Evolutionary conservation across 2,888 invertebrate species (phyloP).

Genomic region (Colostygia pectinataria): DNA sequence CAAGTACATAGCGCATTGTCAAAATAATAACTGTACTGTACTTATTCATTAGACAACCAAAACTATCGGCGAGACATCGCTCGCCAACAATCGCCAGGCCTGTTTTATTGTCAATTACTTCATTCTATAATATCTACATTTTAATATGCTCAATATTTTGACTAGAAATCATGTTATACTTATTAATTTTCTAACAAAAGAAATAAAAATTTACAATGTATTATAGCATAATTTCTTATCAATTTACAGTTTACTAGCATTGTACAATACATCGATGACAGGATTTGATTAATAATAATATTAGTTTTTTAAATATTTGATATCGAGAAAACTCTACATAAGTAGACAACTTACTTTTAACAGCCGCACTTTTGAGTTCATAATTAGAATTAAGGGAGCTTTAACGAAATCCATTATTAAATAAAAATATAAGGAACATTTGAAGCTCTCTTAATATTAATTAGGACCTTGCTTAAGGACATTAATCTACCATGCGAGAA

Average conservation of each 20-base stretch:
- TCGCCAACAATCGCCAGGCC: conserved; percentile 61
- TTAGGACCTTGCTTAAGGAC: neutral
- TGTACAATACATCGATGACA: conserved; percentile 79
- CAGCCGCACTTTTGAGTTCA: conserved; percentile 3
- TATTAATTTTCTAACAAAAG: conserved; percentile 78
- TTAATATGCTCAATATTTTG: conserved; percentile 82
- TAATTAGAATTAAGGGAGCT: conserved; percentile 47
- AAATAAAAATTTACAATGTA: conserved; percentile 72
- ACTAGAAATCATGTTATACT: conserved; percentile 83
- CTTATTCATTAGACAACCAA: conserved; percentile 64
- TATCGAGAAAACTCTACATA: conserved; percentile 54
- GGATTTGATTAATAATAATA: conserved; percentile 50
- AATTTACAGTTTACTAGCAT: conserved; percentile 76
- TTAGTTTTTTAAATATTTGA: conserved; percentile 43
- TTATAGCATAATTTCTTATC: conserved; percentile 76
- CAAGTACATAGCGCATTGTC: conserved; percentile 51
- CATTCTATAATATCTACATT: conserved; percentile 75
- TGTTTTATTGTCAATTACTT: conserved; percentile 82
- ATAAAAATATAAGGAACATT: neutral
- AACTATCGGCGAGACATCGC: conserved; percentile 38
- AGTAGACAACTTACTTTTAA: conserved; percentile 48
- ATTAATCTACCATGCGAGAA: conserved; percentile 3
- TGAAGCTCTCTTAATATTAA: neutral
- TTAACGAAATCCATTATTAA: neutral
- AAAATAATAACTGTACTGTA: conserved; percentile 62